Conservation (phyloP, 2,113 vertebrate genomes). For the Vidua chalybeata region DNA sequence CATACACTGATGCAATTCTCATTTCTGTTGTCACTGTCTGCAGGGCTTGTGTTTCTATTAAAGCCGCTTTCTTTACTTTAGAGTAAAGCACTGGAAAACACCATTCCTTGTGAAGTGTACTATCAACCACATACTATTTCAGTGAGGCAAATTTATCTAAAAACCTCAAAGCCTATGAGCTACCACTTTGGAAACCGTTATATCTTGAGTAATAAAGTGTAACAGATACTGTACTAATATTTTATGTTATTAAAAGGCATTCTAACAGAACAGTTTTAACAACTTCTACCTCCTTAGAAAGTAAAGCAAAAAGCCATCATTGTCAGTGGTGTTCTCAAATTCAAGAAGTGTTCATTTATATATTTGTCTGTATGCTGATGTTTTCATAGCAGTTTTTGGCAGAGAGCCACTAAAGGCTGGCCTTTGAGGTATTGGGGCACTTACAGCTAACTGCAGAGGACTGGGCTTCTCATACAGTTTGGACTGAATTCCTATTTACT, state of each 20-base stretch:
- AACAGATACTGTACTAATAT: neutral
- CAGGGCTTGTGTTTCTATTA: neutral
- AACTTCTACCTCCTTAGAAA: neutral
- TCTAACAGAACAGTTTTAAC: neutral
- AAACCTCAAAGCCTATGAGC: neutral
- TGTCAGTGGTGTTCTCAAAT: neutral
- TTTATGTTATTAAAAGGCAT: neutral
- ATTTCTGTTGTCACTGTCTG: neutral
- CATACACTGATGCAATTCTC: neutral
- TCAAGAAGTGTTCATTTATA: neutral
- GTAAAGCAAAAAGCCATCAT: neutral
- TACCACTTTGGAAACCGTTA: neutral
- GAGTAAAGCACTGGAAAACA: neutral
- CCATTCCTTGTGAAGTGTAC: neutral
- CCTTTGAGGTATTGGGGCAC: neutral
- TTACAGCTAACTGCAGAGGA: neutral
- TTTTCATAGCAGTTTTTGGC: neutral
- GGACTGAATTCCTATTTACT: neutral
- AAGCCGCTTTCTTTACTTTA: neutral
- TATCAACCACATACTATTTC: neutral
- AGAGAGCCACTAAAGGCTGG: neutral
- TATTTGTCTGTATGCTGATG: neutral
- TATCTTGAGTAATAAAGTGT: neutral
- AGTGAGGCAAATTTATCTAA: neutral
- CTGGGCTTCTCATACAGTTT: neutral